phyloP scores from a whole-genome alignment of 2,888 invertebrate species.

The Heliconius ismenius region DNA sequence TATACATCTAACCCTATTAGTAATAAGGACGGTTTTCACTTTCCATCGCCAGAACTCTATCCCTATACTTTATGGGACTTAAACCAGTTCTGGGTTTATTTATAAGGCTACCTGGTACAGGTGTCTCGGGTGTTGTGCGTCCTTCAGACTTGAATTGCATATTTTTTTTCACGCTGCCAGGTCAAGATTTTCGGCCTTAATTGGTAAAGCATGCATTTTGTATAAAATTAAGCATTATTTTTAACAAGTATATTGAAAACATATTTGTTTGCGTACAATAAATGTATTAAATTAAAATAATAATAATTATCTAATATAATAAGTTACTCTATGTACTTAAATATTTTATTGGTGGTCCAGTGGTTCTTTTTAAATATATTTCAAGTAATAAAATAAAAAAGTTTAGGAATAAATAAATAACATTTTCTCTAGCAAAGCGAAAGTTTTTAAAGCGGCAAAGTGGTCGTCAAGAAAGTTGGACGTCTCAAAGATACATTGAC shows the following conservation, averaged over 20 bases:
- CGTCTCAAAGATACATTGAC: constrained; percentile 26
- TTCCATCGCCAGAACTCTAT: constrained; percentile 9
- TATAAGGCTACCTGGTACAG: constrained; percentile 43
- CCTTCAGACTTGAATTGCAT: constrained; percentile 33
- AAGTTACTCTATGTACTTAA: neutral
- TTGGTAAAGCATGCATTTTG: constrained; percentile 22
- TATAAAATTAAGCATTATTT: neutral
- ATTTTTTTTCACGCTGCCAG: constrained; percentile 42
- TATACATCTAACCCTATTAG: constrained; percentile 3
- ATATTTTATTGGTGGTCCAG: neutral
- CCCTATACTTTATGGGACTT: constrained; percentile 29
- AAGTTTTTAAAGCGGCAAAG: constrained; percentile 30
- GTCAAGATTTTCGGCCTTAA: constrained; percentile 35
- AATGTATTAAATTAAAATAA: neutral
- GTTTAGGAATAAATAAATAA: constrained; percentile 15
- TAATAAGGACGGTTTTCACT: constrained; percentile 16
- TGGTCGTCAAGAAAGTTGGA: constrained; percentile 28
- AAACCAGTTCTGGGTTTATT: constrained; percentile 40
- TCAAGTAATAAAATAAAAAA: neutral
- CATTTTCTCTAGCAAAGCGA: constrained; percentile 29
- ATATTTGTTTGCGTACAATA: neutral
- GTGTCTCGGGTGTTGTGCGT: constrained; percentile 32
- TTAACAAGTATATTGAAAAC: neutral
- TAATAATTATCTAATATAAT: neutral
- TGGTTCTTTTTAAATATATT: neutral